phyloP scores from a whole-genome alignment of 2,888 invertebrate species.

The Aleiodes leptofemur region DNA sequence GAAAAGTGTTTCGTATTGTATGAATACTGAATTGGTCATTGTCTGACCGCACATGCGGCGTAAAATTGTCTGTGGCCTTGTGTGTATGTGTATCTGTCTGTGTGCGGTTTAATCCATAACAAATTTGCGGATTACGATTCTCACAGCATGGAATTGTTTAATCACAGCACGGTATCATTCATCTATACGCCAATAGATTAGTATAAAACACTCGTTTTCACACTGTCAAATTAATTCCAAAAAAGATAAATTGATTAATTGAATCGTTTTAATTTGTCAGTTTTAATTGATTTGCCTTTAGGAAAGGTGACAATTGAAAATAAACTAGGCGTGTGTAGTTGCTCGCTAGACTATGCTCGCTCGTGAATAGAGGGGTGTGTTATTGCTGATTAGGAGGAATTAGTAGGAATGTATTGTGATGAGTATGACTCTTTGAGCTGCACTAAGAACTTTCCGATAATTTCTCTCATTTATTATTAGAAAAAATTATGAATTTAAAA shows the following conservation, averaged over 20 bases:
- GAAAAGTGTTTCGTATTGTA: conserved; percentile 27
- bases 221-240: no score
- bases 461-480: no score
- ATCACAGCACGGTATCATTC: conserved; percentile 68
- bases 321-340: no score
- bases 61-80: neutral
- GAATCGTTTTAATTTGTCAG: conserved; percentile 8
- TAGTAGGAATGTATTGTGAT: no score
- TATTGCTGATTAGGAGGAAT: no score
- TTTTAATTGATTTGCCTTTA: neutral
- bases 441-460: no score
- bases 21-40: conserved; percentile 17
- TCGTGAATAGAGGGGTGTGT: no score
- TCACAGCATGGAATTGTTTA: conserved; percentile 72
- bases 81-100: neutral
- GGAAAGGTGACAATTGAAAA: neutral
- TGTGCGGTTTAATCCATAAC: conserved; percentile 66
- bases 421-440: no score
- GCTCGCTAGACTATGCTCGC: no score
- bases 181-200: conserved; percentile 53
- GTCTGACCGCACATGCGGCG: conserved; percentile 33
- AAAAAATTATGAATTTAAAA: no score
- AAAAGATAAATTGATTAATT: no score
- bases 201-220: no score
- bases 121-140: conserved; percentile 72